Percentiles rank a stretch among this genome's conserved stretches.
These are phyloP conservation scores for Magallana nippona DNA, from an alignment of 2,888 invertebrate genomes.

Conservation along the genomic window DNA sequence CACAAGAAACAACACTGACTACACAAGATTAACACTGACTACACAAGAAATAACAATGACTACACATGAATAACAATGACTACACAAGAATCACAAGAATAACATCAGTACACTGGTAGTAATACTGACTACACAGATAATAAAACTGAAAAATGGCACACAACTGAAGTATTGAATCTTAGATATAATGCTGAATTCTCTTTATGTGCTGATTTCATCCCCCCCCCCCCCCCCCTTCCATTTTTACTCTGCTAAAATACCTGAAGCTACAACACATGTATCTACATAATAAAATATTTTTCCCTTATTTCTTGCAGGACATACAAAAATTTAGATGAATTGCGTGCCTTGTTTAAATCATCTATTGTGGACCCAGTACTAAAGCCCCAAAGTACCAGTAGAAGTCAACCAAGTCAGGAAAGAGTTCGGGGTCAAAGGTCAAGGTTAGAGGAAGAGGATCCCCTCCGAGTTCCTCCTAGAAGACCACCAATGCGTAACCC, in stretches of 20 bases:
- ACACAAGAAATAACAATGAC: too few species aligned
- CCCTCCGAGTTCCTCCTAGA: constrained; percentile 61
- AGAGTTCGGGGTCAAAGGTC: constrained; percentile 45
- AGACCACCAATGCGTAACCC: constrained; percentile 53
- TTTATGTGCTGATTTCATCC: neutral
- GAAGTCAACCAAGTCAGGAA: constrained; percentile 15
- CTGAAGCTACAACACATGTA: too few species aligned
- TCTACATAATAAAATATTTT: too few species aligned
- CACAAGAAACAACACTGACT: too few species aligned
- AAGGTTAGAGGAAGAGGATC: constrained; percentile 59
- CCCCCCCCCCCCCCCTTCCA: too few species aligned
- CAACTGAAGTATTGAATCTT: neutral
- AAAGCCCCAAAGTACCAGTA: neutral
- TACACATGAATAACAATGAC: too few species aligned
- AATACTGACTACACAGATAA: too few species aligned
- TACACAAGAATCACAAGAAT: too few species aligned
- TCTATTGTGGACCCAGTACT: constrained; percentile 11
- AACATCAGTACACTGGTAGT: too few species aligned
- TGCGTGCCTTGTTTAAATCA: constrained; percentile 48
- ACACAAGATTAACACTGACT: too few species aligned
- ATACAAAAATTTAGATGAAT: constrained; percentile 59
- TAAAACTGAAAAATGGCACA: too few species aligned
- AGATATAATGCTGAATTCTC: neutral
- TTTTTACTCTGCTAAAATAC: neutral
- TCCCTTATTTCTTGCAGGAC: constrained; percentile 53